Base-by-base conservation (phyloP, 1,140 invertebrate genomes). In the Solen grandis region DNA sequence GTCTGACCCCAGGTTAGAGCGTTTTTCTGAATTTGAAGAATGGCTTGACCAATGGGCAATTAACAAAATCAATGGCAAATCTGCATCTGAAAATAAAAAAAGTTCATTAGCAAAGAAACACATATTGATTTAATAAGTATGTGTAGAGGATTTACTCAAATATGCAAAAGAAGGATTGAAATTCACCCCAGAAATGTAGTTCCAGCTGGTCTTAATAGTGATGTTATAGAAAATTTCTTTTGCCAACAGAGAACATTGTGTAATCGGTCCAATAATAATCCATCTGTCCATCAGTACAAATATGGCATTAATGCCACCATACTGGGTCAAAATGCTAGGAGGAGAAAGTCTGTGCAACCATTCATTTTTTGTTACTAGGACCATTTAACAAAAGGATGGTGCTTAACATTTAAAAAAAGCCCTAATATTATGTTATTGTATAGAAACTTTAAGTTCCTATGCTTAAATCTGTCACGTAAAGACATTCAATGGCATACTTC, bases 41-140 rank as follows among this genome's bases (percentile, higher is more conserved):
- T 65, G 62, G 31, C 62, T 65, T 19, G 62, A 38, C 31, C 5
- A 65, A 36, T 65, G 62, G 16, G 36, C 57, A 25, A 22, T 65
- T 19, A 41, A 65, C 16, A 65, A 65, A 8, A 22, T 38, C 5
- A 60, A 2, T 27, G 57, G 35, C 57, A 60, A 60, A 60, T 3
- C 62, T 16, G 62, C 62, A 38, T 65, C 62, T 38, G 36, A 35
- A 65, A 38, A 22, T 27, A 41, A 35, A 65, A 65, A 38, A 65
- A 36, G 62, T 65, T 38, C n/a, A 35, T 65, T 16, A 41, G 31
- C 36, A 35, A 16, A 36, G 62, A 65, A 65, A 65, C 62, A 2
- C 41, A 65, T 41, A 65, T 31, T 65, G 62, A 36, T 38, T 36
- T 65, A 65, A 5, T 36, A 62, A 65, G 62, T 65, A 65, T 65